phyloP scores from a whole-genome alignment of 2,113 vertebrate genomes.

The Cephalopterus ornatus region DNA sequence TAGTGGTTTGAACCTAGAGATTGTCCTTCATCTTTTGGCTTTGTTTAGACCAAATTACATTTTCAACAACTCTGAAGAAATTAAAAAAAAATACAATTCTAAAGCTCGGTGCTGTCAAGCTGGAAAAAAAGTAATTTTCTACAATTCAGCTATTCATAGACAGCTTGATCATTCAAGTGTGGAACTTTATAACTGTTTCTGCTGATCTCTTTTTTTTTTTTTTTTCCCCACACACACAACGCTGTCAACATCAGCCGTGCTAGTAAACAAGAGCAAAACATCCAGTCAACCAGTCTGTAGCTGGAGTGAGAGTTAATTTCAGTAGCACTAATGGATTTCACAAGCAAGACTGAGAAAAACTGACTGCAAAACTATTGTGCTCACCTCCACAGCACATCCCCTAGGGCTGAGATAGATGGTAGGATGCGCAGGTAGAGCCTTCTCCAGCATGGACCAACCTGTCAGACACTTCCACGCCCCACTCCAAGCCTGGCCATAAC shows the following conservation, averaged over 20 bases:
- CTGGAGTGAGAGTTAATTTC: neutral
- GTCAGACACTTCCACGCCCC: neutral
- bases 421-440: neutral
- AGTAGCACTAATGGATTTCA: neutral
- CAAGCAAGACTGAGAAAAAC: neutral
- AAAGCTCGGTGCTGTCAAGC: neutral
- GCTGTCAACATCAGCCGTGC: neutral
- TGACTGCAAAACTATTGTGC: neutral
- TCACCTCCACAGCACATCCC: neutral
- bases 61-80: neutral
- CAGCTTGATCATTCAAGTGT: neutral
- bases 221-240: accelerated
- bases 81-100: neutral
- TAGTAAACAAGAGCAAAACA: neutral
- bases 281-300: neutral
- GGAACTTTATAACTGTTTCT: slow-evolving; percentile 2
- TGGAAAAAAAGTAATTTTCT: neutral
- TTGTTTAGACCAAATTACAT: neutral
- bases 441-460: neutral
- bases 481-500: neutral
- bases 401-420: accelerated
- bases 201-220: neutral
- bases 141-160: neutral
- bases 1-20: neutral
- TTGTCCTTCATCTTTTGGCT: neutral